Conservation (phyloP, 2,797 vertebrate species). For the Lepidocolaptes lacrymiger region DNA sequence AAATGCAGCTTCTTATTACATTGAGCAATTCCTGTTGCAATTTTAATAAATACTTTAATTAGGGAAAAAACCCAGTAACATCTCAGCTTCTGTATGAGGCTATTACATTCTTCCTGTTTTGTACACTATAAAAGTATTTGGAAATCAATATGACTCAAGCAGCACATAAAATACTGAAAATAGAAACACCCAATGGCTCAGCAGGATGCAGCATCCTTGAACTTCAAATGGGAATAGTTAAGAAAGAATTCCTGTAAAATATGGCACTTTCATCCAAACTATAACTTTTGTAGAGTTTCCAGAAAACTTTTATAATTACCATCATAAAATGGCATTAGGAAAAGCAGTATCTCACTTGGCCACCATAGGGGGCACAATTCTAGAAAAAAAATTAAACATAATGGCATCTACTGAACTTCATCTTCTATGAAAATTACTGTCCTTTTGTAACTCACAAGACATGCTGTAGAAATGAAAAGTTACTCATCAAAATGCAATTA, state of each 20-base stretch:
- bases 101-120: conserved; percentile 68
- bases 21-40: conserved; percentile 33
- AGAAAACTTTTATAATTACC: conserved; percentile 41
- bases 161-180: conserved; percentile 69
- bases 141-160: conserved; percentile 71
- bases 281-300: conserved; percentile 24
- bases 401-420: background rate
- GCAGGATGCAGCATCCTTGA: conserved; percentile 63
- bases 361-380: background rate
- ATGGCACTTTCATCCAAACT: conserved; percentile 6
- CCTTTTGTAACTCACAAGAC: background rate
- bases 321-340: conserved; percentile 1
- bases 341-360: conserved; percentile 1
- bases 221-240: conserved; percentile 38
- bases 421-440: background rate
- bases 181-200: conserved; percentile 52
- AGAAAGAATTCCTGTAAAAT: conserved; percentile 64
- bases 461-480: background rate
- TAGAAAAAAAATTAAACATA: background rate
- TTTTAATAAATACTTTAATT: conserved; percentile 64
- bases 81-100: background rate
- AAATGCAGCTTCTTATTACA: background rate
- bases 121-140: conserved; percentile 61
- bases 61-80: background rate
- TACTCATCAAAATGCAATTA: background rate